Conservation (phyloP, 2,888 invertebrate genomes). For the Ecliptopera silaceata region DNA sequence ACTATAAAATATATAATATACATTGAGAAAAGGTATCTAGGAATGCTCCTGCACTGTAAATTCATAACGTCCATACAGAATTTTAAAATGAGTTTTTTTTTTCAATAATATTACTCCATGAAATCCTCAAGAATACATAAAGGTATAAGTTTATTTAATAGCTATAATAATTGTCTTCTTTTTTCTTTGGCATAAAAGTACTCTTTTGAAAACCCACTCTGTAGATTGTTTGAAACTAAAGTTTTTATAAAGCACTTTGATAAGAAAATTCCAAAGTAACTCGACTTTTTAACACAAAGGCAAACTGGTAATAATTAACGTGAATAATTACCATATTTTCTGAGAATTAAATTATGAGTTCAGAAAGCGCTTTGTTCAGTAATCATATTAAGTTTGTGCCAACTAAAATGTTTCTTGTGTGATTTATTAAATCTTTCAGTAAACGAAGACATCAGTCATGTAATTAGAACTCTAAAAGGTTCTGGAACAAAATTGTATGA, state of each 20-base stretch:
- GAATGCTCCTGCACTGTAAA: too few relatives aligned
- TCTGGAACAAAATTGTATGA: too few relatives aligned
- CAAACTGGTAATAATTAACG: slow-evolving; percentile 22
- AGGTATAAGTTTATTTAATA: too few relatives aligned
- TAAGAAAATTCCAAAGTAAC: slow-evolving; percentile 20
- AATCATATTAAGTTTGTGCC: not conserved
- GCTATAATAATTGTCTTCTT: not conserved
- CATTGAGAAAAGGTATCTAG: too few relatives aligned
- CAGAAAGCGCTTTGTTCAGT: slow-evolving; percentile 1
- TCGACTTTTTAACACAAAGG: slow-evolving; percentile 18
- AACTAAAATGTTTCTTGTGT: not conserved
- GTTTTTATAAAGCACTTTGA: slow-evolving; percentile 19
- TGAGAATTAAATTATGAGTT: slow-evolving; percentile 4
- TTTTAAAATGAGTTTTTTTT: too few relatives aligned
- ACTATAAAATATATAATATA: too few relatives aligned
- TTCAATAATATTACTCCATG: too few relatives aligned
- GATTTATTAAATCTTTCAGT: too few relatives aligned
- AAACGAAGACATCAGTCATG: too few relatives aligned
- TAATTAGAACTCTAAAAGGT: too few relatives aligned
- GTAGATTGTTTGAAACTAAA: slow-evolving; percentile 15
- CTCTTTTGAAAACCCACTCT: not conserved
- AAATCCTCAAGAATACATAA: too few relatives aligned
- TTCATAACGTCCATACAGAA: too few relatives aligned
- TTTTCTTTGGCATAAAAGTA: slow-evolving; percentile 5
- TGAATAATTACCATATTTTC: slow-evolving; percentile 20